phyloP scores from a whole-genome alignment of 2,113 vertebrate genomes.

The Phrynosoma platyrhinos region DNA sequence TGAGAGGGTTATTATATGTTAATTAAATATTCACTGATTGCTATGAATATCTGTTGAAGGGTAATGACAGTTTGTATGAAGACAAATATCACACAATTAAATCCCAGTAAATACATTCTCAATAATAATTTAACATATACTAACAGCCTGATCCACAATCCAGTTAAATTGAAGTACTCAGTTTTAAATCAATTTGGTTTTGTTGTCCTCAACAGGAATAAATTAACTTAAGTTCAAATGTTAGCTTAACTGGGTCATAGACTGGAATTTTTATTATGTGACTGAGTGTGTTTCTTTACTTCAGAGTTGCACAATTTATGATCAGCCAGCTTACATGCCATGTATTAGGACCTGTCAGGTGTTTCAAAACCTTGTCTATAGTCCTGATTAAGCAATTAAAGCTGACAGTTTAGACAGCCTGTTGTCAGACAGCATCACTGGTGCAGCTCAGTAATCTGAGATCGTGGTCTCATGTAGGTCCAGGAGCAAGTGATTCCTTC shows the following conservation, averaged over 20 bases:
- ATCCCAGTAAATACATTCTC: constrained; percentile 77
- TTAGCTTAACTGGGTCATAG: background rate
- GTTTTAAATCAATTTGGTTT: constrained; percentile 67
- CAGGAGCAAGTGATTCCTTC: too few species aligned
- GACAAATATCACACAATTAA: constrained; percentile 78
- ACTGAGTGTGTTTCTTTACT: background rate
- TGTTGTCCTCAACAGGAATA: constrained; percentile 36
- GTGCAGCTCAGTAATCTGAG: background rate
- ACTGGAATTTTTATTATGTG: background rate
- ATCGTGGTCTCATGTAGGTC: too few species aligned
- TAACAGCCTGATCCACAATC: constrained; percentile 63
- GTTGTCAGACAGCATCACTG: background rate
- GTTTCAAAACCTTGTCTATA: background rate
- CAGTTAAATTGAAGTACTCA: constrained; percentile 44
- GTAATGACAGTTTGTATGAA: constrained; percentile 80
- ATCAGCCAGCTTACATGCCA: background rate
- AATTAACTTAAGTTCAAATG: constrained; percentile 37
- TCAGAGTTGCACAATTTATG: background rate
- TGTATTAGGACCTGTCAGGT: background rate
- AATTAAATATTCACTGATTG: constrained; percentile 81
- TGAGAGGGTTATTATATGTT: constrained; percentile 82
- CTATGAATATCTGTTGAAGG: constrained; percentile 78
- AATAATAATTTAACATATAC: constrained; percentile 75
- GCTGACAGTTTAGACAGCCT: too few species aligned
- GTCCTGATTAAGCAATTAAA: background rate